Evolutionary conservation across 1,140 invertebrate species (phyloP), one percentile per base, ranked within the genome.

Genomic region (Zaprionus camerounensis): DNA sequence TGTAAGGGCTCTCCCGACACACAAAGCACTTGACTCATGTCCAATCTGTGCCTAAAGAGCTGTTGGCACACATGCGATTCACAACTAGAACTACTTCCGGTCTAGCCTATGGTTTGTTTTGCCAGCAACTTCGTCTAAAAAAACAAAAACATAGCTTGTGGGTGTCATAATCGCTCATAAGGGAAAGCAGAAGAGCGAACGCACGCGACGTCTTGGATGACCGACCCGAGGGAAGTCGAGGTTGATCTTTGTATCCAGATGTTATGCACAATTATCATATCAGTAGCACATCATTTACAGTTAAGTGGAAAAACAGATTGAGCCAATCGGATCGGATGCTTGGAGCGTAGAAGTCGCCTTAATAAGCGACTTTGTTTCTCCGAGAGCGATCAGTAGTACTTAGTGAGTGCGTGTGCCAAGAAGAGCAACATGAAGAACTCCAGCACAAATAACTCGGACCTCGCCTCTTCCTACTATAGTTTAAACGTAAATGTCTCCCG

Each of bases 1-100:
- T 63, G n/a, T 59, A 34, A 49, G 38, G 56, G 53, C 24, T 51
- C 53, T 22, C 11, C 28, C 57, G 38, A n/a, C 49, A 34, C 56
- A 87, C 84, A 87, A 87, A 84, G 84, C 84, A 90, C 84, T 87
- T 87, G 85, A 87, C 85, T 87, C 81, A 87, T 85, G 44, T 58
- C n/a, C 26, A 57, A 36, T 57, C 31, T 61, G 41, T 31, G 38
- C 41, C 5, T 59, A 44, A 67, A 46, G 53, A 65, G 15, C 4
- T 15, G n/a, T 31, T 57, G 57, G 74, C 75, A 74, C 78, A 63
- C 55, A 58, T 44, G 63, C 51, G 65, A 56, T 22, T 3, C 11
- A 11, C 20, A 49, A 26, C 67, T 41, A 70, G 66, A 73, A 41
- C 56, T 63, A 87, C 84, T 87, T 87, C 84, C 84, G 84, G 26